Conservation (phyloP, 2,113 vertebrate species). For the Vimba vimba region DNA sequence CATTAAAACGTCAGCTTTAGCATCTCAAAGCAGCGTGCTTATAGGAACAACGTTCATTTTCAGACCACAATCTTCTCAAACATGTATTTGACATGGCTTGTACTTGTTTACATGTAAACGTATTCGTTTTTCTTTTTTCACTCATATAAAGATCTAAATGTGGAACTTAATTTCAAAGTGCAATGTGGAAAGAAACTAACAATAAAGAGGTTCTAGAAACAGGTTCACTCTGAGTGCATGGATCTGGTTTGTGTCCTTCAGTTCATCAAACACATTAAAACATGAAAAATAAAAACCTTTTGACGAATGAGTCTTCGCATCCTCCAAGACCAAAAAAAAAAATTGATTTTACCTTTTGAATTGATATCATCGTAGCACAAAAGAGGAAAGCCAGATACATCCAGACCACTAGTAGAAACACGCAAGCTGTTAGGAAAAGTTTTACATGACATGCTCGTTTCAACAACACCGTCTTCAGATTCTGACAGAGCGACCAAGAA, state of each 20-base stretch:
- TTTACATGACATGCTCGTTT: slow-evolving; percentile 55
- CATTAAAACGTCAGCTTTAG: slow-evolving; percentile 54
- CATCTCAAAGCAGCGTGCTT: slow-evolving; percentile 42
- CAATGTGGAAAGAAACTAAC: slow-evolving; percentile 21
- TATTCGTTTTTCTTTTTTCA: not conserved
- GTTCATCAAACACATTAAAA: not conserved
- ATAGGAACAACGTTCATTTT: slow-evolving; percentile 24
- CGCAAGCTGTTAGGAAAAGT: slow-evolving; percentile 13
- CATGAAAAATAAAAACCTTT: not conserved
- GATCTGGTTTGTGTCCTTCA: not conserved
- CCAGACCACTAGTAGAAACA: slow-evolving; percentile 28
- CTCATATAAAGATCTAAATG: slow-evolving; percentile 7
- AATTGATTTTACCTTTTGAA: not conserved
- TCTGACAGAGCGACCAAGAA: not conserved
- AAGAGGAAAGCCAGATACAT: slow-evolving; percentile 15
- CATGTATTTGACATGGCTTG: slow-evolving; percentile 39
- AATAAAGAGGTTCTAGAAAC: not conserved
- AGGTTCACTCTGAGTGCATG: not conserved
- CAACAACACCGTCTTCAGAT: not conserved
- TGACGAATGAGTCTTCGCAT: not conserved
- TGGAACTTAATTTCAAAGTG: slow-evolving; percentile 41
- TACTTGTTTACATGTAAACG: slow-evolving; percentile 44
- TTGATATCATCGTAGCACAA: not conserved
- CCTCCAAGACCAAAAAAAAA: not conserved
- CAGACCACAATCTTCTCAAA: slow-evolving; percentile 20